A percentile compares a stretch with the other conserved stretches of the same genome.
Conservation (phyloP, 2,113 vertebrate genomes). For the Ageneiosus marmoratus region DNA sequence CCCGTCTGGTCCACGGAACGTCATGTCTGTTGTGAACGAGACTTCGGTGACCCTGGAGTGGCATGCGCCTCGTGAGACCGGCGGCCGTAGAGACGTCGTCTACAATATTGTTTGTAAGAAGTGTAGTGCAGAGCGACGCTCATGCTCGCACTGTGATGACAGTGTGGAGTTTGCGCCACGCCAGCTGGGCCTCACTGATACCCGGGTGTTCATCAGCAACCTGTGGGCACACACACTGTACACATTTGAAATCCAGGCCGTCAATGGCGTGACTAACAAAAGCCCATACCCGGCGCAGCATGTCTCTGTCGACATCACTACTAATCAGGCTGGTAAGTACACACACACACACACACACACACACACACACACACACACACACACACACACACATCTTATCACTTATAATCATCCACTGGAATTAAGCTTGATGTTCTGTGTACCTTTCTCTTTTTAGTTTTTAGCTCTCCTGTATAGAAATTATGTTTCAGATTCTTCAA, state of each 20-base stretch:
- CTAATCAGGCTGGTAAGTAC: constrained; percentile 91
- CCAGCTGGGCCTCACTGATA: constrained; percentile 90
- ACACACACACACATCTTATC: too few species aligned
- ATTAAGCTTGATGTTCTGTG: background rate
- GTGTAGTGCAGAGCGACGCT: constrained; percentile 84
- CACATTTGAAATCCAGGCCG: constrained; percentile 94
- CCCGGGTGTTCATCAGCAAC: constrained; percentile 93
- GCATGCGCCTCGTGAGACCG: constrained; percentile 90
- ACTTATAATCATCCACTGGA: background rate
- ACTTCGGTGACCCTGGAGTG: constrained; percentile 97
- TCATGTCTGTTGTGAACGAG: constrained; percentile 96
- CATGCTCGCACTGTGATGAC: constrained; percentile 94
- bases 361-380: too few species aligned
- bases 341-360: too few species aligned
- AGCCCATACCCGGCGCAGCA: constrained; percentile 94
- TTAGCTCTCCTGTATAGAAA: background rate
- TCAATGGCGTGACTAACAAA: constrained; percentile 93
- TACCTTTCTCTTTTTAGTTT: background rate
- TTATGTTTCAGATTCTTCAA: background rate
- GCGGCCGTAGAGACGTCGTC: constrained; percentile 87
- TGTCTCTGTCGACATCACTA: constrained; percentile 95
- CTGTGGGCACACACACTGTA: constrained; percentile 94
- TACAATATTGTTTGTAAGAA: constrained; percentile 98
- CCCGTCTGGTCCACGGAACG: constrained; percentile 91
- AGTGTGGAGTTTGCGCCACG: constrained; percentile 93